Percentiles rank a stretch among this genome's conserved stretches.
Conservation (phyloP, 2,797 vertebrate genomes). For the Prunella strophiata region DNA sequence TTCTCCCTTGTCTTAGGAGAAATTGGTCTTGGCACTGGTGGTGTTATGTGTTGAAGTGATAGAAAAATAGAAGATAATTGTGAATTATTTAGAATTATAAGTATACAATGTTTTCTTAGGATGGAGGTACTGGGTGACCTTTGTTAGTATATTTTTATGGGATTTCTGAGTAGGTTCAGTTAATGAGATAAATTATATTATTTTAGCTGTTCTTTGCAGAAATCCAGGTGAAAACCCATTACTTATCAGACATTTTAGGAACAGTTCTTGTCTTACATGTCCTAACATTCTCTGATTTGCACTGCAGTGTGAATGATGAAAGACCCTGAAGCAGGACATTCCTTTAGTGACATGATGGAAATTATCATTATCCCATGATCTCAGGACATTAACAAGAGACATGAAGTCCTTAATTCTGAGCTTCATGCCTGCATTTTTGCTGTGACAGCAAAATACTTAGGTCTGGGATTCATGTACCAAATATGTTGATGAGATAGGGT, state of each 20-base stretch:
- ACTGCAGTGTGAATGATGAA: neutral
- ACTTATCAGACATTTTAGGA: neutral
- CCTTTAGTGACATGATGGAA: neutral
- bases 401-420: neutral
- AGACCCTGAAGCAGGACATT: neutral
- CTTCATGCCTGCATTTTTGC: neutral
- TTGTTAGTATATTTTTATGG: neutral
- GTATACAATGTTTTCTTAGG: neutral
- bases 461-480: neutral
- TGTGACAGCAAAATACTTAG: neutral
- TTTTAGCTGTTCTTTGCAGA: slow-evolving; percentile 21
- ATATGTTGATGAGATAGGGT: neutral
- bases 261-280: neutral
- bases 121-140: neutral
- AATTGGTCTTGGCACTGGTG: neutral
- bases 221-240: neutral
- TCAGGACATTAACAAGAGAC: neutral
- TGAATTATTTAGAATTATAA: neutral
- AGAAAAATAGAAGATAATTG: neutral
- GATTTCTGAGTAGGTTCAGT: neutral
- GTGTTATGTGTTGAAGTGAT: neutral
- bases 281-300: neutral
- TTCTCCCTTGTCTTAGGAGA: neutral
- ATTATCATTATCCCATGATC: neutral
- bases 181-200: neutral